phyloP scores from a whole-genome alignment of 2,113 vertebrate genomes.

The Tachycineta bicolor region DNA sequence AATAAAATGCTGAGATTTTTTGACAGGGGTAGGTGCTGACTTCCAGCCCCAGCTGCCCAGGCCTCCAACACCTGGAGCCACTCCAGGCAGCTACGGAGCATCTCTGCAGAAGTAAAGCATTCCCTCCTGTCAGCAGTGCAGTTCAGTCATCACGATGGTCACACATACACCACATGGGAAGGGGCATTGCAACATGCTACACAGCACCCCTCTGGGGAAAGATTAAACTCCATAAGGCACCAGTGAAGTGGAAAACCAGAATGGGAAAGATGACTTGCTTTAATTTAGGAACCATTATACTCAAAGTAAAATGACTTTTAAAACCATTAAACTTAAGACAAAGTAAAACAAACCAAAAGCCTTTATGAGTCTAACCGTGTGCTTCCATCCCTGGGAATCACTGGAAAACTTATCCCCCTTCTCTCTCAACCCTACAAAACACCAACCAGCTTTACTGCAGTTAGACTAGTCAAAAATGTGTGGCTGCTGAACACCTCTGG shows the following conservation, averaged over 20 bases:
- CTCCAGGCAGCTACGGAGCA: not conserved
- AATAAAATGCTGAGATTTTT: not conserved
- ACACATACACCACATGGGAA: not conserved
- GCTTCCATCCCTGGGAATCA: not conserved
- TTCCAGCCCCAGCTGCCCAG: not conserved
- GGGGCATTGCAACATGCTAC: not conserved
- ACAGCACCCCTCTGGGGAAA: not conserved
- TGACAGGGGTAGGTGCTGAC: not conserved
- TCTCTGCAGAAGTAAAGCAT: not conserved
- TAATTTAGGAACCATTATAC: not conserved
- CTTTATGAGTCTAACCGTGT: not conserved
- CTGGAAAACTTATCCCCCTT: not conserved
- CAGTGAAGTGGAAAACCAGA: not conserved
- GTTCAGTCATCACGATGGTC: accelerated
- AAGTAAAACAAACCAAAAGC: not conserved
- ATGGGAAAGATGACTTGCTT: not conserved
- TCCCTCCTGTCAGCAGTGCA: not conserved
- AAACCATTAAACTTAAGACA: not conserved
- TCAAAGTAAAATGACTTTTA: not conserved
- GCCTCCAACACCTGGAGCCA: not conserved
- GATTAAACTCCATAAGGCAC: not conserved
- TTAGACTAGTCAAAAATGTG: accelerated
- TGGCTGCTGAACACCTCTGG: not conserved
- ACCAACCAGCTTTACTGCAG: not conserved
- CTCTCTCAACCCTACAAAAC: not conserved